These are phyloP conservation scores for Pogoniulus pusillus DNA, from an alignment of 2,797 vertebrate species.

Conservation along the genomic window DNA sequence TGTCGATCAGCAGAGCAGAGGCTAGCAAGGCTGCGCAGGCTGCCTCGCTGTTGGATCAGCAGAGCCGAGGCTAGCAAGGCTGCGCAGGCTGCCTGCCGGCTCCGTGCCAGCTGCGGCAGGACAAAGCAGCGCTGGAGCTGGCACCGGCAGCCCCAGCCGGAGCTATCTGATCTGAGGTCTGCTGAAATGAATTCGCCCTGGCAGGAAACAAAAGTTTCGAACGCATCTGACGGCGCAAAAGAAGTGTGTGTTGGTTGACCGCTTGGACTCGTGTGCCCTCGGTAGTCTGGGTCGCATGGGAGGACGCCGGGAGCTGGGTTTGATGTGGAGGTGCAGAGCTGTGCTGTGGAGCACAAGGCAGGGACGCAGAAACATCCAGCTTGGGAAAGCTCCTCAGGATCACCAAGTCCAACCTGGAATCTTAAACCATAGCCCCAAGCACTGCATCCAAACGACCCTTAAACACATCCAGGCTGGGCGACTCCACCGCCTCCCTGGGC, in stretches of 20 bases:
- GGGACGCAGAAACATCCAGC: too few species aligned
- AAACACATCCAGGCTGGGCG: too few species aligned
- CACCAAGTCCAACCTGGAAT: too few species aligned
- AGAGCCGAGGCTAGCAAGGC: not conserved
- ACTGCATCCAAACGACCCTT: too few species aligned
- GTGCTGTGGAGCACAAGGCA: not conserved
- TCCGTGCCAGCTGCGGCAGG: not conserved
- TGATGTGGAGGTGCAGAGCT: too few species aligned
- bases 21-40: not conserved
- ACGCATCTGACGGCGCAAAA: rapidly evolving
- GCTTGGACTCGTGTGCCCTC: not conserved
- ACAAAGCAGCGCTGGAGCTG: not conserved
- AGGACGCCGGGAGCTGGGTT: not conserved
- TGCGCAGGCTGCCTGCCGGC: not conserved
- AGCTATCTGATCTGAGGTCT: not conserved
- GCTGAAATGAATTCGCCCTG: not conserved
- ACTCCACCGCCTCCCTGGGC: too few species aligned
- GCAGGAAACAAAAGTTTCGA: not conserved
- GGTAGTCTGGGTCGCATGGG: rapidly evolving
- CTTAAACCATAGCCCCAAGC: too few species aligned
- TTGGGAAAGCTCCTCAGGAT: too few species aligned
- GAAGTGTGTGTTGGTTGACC: not conserved
- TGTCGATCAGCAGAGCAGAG: not conserved
- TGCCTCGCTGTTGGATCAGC: not conserved
- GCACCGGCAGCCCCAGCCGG: not conserved